Conservation (phyloP, 2,888 invertebrate genomes). For the Andrena marginata region DNA sequence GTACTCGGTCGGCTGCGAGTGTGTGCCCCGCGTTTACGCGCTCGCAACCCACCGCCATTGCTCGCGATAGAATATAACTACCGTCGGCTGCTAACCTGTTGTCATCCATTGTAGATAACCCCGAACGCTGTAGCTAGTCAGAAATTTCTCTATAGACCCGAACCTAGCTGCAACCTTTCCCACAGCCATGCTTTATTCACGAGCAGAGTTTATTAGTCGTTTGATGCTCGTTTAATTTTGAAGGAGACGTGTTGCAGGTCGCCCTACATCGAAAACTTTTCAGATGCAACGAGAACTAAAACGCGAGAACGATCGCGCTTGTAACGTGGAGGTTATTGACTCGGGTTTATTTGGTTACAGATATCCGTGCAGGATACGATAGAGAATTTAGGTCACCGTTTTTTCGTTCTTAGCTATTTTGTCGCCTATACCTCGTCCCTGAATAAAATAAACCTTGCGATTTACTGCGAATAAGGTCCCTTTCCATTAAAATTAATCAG, state of each 20-base stretch:
- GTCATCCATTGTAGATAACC: slow-evolving; percentile 59
- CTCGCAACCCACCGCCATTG: slow-evolving; percentile 48
- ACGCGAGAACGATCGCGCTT: slow-evolving; percentile 12
- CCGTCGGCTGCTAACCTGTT: slow-evolving; percentile 54
- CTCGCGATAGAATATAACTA: slow-evolving; percentile 46
- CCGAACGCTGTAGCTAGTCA: slow-evolving; percentile 13
- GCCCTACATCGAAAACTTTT: neutral
- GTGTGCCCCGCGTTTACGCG: neutral
- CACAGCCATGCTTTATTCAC: slow-evolving; percentile 16
- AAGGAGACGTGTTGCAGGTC: neutral
- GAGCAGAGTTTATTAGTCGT: neutral
- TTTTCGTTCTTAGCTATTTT: slow-evolving; percentile 15
- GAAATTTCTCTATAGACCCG: slow-evolving; percentile 37
- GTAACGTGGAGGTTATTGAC: slow-evolving; percentile 32
- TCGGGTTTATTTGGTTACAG: slow-evolving; percentile 25
- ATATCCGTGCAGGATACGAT: slow-evolving; percentile 19
- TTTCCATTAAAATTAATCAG: neutral
- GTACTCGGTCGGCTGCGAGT: slow-evolving; percentile 13
- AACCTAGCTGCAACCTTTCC: slow-evolving; percentile 5
- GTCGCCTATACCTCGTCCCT: neutral
- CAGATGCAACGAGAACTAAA: slow-evolving; percentile 12
- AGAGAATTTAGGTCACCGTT: slow-evolving; percentile 33
- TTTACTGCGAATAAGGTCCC: neutral
- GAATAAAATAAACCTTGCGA: neutral
- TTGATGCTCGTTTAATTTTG: slow-evolving; percentile 5